phyloP scores from a whole-genome alignment of 2,888 invertebrate genomes.

The Scrobipalpa atriplicella region DNA sequence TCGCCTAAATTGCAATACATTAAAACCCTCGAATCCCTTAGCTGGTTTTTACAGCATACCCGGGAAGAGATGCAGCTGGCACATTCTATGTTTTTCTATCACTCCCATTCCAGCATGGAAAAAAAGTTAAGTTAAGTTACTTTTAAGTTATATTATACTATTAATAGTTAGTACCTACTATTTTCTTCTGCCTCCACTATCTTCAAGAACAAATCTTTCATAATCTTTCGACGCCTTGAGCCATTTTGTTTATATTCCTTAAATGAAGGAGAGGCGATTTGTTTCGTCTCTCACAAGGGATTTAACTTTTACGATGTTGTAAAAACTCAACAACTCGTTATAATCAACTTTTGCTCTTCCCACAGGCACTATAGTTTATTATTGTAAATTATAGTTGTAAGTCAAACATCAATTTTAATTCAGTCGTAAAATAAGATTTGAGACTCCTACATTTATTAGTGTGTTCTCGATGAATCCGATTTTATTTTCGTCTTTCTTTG shows the following conservation, averaged over 20 bases:
- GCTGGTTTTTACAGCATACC: no score
- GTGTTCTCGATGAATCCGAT: not conserved
- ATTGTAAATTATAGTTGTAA: constrained; percentile 17
- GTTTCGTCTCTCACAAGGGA: not conserved
- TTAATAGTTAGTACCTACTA: no score
- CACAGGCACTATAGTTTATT: not conserved
- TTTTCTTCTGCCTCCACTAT: no score
- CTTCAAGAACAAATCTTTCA: not conserved
- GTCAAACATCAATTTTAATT: constrained; percentile 15
- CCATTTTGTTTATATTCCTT: not conserved
- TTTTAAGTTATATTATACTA: no score
- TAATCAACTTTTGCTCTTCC: constrained; percentile 16
- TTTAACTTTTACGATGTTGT: constrained; percentile 8
- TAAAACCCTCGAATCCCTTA: no score
- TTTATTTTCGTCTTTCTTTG: not conserved
- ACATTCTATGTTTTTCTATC: no score
- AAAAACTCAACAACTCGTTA: constrained; percentile 1
- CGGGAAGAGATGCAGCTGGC: no score
- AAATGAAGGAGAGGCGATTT: not conserved
- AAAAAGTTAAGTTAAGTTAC: no score
- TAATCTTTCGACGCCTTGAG: not conserved
- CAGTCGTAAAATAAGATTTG: not conserved
- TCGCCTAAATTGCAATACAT: no score
- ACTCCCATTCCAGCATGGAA: no score
- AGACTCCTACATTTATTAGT: not conserved